Conservation (phyloP, 2,113 vertebrate species). For the Varanus komodoensis region DNA sequence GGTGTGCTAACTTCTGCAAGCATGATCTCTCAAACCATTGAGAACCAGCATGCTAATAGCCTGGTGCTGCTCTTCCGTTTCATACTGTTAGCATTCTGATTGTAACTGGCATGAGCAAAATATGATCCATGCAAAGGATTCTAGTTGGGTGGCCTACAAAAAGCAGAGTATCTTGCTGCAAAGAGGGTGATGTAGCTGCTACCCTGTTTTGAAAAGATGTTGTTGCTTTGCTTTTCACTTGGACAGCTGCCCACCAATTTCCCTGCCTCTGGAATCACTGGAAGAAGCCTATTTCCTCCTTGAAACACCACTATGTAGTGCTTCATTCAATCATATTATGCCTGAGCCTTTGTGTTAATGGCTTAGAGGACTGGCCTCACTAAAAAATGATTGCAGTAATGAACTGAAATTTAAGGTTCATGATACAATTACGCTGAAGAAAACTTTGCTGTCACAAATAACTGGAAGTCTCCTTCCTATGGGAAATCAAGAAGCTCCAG, state of each 20-base stretch:
- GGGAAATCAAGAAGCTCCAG: neutral
- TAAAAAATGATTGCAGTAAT: neutral
- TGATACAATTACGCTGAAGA: neutral
- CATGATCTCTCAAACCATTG: neutral
- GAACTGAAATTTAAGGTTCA: neutral
- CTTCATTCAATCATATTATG: neutral
- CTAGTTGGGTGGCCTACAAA: neutral
- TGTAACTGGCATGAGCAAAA: neutral
- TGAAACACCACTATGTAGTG: neutral
- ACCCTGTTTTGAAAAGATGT: too few relatives aligned
- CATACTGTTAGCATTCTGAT: neutral
- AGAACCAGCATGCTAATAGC: neutral
- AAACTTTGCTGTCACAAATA: too few relatives aligned
- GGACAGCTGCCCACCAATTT: neutral
- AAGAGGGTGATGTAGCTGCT: too few relatives aligned
- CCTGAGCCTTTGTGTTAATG: neutral
- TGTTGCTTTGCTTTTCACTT: too few relatives aligned
- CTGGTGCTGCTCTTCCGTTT: neutral
- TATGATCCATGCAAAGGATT: neutral
- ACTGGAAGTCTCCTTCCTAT: neutral
- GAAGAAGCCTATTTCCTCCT: neutral
- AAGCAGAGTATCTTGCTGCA: neutral
- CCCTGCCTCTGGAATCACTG: neutral
- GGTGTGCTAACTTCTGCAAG: neutral
- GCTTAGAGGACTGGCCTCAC: neutral